These are phyloP conservation scores for Merluccius polli DNA, from an alignment of 2,797 vertebrate genomes.

Conservation along the genomic window DNA sequence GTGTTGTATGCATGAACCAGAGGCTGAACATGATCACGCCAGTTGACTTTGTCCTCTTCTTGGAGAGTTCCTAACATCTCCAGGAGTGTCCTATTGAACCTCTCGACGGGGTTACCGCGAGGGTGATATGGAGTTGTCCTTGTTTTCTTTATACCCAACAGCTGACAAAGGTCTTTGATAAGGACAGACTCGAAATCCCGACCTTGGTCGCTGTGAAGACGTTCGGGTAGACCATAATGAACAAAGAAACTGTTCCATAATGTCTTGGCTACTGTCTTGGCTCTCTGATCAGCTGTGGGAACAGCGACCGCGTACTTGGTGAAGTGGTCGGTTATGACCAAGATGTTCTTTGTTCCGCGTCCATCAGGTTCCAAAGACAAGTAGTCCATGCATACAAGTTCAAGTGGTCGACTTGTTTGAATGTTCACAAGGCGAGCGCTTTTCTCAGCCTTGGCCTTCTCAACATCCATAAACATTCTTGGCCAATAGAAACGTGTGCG, in stretches of 20 bases:
- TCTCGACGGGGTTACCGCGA: not conserved
- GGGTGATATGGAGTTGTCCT: too few relatives aligned
- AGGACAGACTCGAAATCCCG: not conserved
- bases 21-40: slow-evolving; percentile 19
- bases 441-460: not conserved
- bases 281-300: not conserved
- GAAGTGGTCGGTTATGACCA: slow-evolving; percentile 3
- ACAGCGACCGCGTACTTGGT: not conserved
- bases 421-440: not conserved
- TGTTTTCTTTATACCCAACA: too few relatives aligned
- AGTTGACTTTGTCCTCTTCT: slow-evolving; percentile 9
- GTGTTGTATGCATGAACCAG: slow-evolving; percentile 27
- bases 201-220: slow-evolving; percentile 4
- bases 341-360: slow-evolving; percentile 3
- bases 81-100: slow-evolving; percentile 1
- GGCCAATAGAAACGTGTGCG: too few relatives aligned
- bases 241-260: slow-evolving; percentile 2
- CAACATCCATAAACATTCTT: not conserved
- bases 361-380: slow-evolving; percentile 1
- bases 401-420: not conserved
- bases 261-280: not conserved
- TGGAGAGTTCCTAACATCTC: slow-evolving; percentile 6
- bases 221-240: too few relatives aligned
- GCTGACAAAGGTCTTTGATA: not conserved
- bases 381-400: slow-evolving; percentile 6